phyloP scores from a whole-genome alignment of 30 jellyfish, hydroid and myxozoan species.

The Turritopsis dohrnii region DNA sequence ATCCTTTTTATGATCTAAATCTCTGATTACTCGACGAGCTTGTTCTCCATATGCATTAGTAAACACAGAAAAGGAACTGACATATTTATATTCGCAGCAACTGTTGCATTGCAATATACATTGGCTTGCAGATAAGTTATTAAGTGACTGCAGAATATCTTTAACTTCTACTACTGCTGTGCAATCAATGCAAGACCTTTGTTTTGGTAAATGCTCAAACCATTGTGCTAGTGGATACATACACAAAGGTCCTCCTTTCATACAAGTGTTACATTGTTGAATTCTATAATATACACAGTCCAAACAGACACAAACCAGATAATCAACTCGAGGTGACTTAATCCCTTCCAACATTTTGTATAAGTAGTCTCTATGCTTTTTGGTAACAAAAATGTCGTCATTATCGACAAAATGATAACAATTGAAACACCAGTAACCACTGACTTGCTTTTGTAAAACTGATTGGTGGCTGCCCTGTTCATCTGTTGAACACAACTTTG shows the following conservation, averaged over 20 bases:
- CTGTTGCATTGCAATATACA: slow-evolving; percentile 67
- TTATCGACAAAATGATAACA: slow-evolving; percentile 75
- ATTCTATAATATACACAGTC: slow-evolving; percentile 90
- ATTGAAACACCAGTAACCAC: slow-evolving; percentile 77
- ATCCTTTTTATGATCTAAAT: slow-evolving; percentile 40
- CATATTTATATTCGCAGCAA: slow-evolving; percentile 73
- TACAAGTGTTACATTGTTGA: slow-evolving; percentile 65
- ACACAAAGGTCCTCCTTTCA: slow-evolving; percentile 83
- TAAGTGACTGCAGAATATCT: slow-evolving; percentile 48
- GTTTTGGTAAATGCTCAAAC: slow-evolving; percentile 51
- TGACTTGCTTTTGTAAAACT: slow-evolving; percentile 15
- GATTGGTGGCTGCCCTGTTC: neutral
- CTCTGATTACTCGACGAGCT: slow-evolving; percentile 72
- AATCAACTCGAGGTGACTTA: slow-evolving; percentile 37
- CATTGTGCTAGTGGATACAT: slow-evolving; percentile 81
- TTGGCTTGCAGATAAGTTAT: slow-evolving; percentile 60
- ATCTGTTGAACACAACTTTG: neutral
- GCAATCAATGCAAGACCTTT: slow-evolving; percentile 86
- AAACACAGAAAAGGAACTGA: slow-evolving; percentile 72
- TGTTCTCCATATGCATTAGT: slow-evolving; percentile 51
- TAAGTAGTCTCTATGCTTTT: slow-evolving; percentile 49
- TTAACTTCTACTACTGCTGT: slow-evolving; percentile 71
- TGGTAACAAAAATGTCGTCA: slow-evolving; percentile 59
- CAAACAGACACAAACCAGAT: slow-evolving; percentile 69
- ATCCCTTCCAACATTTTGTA: slow-evolving; percentile 60